A percentile compares a stretch with the other conserved stretches of the same genome.
These are phyloP conservation scores for Notothenia rossii DNA, from an alignment of 2,113 vertebrate genomes.

Conservation along the genomic window DNA sequence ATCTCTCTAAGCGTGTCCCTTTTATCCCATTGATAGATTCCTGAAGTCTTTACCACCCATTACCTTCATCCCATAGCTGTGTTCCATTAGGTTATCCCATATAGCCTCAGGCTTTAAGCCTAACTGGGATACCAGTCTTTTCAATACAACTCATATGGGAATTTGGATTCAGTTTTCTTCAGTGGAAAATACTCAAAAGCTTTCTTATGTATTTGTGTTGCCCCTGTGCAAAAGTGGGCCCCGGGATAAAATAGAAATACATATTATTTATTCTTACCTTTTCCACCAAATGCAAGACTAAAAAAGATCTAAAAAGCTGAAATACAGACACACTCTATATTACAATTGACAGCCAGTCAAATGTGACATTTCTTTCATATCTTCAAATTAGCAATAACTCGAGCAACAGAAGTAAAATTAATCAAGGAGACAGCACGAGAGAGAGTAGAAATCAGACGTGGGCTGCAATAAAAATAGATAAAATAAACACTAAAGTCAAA, in stretches of 20 bases:
- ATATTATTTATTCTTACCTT: slow-evolving; percentile 18
- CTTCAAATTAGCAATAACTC: slow-evolving; percentile 43
- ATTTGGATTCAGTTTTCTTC: slow-evolving; percentile 12
- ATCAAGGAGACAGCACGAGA: slow-evolving; percentile 25
- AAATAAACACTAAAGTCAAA: slow-evolving; percentile 43
- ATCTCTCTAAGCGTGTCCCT: slow-evolving; percentile 23
- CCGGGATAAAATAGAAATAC: neutral
- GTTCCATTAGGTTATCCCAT: slow-evolving; percentile 58
- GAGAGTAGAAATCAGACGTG: slow-evolving; percentile 34
- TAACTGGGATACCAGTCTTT: slow-evolving; percentile 44
- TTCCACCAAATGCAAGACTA: neutral
- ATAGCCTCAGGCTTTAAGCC: slow-evolving; percentile 57
- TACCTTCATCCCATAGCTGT: slow-evolving; percentile 53
- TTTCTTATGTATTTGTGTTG: slow-evolving; percentile 17
- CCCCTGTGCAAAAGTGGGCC: neutral
- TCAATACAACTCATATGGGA: slow-evolving; percentile 32
- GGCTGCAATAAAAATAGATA: slow-evolving; percentile 45
- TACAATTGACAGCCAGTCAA: slow-evolving; percentile 39
- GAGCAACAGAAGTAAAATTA: slow-evolving; percentile 28
- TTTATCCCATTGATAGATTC: slow-evolving; percentile 51
- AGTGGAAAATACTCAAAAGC: slow-evolving; percentile 19
- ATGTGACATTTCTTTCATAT: slow-evolving; percentile 24
- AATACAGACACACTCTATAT: neutral
- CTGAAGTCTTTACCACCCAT: slow-evolving; percentile 56
- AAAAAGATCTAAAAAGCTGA: slow-evolving; percentile 13